Evolutionary conservation across 2,888 invertebrate genomes (phyloP), one percentile per base, ranked within the genome.

Genomic region (Pelosia muscerda): DNA sequence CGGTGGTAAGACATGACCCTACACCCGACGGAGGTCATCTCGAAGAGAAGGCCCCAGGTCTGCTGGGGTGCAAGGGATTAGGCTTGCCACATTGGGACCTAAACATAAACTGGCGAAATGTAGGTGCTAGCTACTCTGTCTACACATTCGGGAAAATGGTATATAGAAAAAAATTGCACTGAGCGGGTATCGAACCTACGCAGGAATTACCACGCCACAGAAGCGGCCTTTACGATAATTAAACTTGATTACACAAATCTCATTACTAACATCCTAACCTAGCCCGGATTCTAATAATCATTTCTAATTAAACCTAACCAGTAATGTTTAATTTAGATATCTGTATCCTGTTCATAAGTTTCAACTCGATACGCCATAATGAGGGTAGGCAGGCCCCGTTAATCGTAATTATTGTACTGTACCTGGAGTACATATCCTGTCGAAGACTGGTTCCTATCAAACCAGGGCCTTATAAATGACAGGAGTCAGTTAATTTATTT

Each of bases 281-380:
- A 15, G 9, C 23, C 6, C 19, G 5, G 23, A 38, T 49, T 38
- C 23, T 15, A 34, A 25, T 59, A 38, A 59, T 19, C 15, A 22
- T 10, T 34, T 63, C 26, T 53, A 63, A 67, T 25, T 53, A 58
- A 15, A 26, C 3, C 31, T 26, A 25, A 55, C 25, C 53, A 63
- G 31, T 63, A 61, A 67, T 67, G 68, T 73, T 65, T 71, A 67
- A 74, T 76, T 64, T 74, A 74, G 68, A 72, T 72, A 71, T 22
- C 49, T 28, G 23, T 72, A 66, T 74, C 78, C 80, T 77, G 72
- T 38, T 28, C 19, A 15, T 69, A 69, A 61, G 56, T 69, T 71
- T 28, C 60, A 64, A 79, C 72, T 78, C 57, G 77, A 77, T 74
- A 72, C 62, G 56, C 56, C 63, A 69, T 69, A 68, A 77, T 65